These are phyloP conservation scores for Semotilus atromaculatus DNA, from an alignment of 2,797 vertebrate species.

Conservation along the genomic window DNA sequence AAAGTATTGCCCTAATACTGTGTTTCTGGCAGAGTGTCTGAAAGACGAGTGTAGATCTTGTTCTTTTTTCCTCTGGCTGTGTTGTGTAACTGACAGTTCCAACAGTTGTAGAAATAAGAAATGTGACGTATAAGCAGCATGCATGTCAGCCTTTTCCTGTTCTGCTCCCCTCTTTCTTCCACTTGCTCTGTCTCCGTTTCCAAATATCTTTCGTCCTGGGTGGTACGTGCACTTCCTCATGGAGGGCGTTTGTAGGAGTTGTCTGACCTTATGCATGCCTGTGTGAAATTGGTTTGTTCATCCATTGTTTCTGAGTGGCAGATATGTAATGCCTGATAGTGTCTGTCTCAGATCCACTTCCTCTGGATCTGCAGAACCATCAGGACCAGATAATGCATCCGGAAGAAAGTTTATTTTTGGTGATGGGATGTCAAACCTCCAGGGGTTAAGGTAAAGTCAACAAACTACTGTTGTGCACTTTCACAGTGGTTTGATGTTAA, in stretches of 20 bases:
- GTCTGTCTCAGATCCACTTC: conserved; percentile 66
- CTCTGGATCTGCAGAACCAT: conserved; percentile 43
- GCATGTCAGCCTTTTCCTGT: conserved; percentile 19
- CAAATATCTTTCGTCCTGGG: conserved; percentile 70
- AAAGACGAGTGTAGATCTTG: conserved; percentile 42
- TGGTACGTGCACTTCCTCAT: conserved; percentile 66
- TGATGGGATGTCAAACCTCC: neutral
- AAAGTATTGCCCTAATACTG: conserved; percentile 47
- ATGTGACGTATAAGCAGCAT: conserved; percentile 28
- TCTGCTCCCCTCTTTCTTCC: conserved; percentile 31
- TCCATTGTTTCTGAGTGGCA: conserved; percentile 75
- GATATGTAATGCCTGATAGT: conserved; percentile 77
- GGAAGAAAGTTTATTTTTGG: neutral
- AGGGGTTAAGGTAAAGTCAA: neutral
- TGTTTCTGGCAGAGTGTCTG: conserved; percentile 39
- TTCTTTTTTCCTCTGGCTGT: conserved; percentile 44
- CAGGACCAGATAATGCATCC: conserved; percentile 28
- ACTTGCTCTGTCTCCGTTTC: conserved; percentile 43
- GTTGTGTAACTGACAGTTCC: conserved; percentile 54
- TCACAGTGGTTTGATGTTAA: neutral
- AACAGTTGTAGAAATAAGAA: conserved; percentile 51
- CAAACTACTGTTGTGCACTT: neutral
- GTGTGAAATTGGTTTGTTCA: conserved; percentile 85
- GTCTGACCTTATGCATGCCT: conserved; percentile 67
- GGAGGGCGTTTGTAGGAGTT: conserved; percentile 62